Evolutionary conservation across 2,797 vertebrate species (phyloP).

Genomic region (Aeoliscus strigatus): DNA sequence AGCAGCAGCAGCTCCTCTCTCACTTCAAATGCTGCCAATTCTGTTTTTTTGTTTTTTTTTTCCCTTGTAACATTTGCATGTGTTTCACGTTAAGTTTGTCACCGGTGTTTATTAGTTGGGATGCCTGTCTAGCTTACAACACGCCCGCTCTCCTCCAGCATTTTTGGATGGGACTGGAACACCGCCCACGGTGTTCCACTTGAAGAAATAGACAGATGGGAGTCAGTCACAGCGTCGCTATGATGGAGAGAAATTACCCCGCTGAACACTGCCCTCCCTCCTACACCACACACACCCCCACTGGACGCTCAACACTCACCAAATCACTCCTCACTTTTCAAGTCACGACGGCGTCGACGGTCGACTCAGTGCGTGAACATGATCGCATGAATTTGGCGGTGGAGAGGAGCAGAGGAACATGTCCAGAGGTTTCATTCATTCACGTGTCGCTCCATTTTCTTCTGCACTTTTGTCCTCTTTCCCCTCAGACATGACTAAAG

Average conservation of each 20-base stretch:
- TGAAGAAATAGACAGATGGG: slow-evolving; percentile 70
- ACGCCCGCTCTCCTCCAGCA: slow-evolving; percentile 42
- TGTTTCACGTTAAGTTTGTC: too few relatives aligned
- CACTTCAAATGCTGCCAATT: slow-evolving; percentile 1
- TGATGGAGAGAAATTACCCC: slow-evolving; percentile 66
- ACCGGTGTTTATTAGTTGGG: slow-evolving; percentile 32
- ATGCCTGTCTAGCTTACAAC: slow-evolving; percentile 49
- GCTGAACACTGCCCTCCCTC: slow-evolving; percentile 62
- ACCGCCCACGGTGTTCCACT: slow-evolving; percentile 71
- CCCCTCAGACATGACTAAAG: too few relatives aligned
- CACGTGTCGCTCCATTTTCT: too few relatives aligned
- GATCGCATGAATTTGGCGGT: not conserved
- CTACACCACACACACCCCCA: slow-evolving; percentile 65
- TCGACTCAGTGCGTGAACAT: slow-evolving; percentile 10
- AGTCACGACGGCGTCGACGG: slow-evolving; percentile 30
- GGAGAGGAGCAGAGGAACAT: too few relatives aligned
- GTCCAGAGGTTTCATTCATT: too few relatives aligned
- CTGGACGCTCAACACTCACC: slow-evolving; percentile 51
- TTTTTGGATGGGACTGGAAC: slow-evolving; percentile 65
- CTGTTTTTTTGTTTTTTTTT: not conserved
- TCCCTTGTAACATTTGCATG: not conserved
- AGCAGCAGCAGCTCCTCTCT: too few relatives aligned
- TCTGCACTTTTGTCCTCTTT: too few relatives aligned
- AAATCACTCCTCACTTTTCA: slow-evolving; percentile 41
- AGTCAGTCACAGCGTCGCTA: slow-evolving; percentile 57